Base-by-base conservation (phyloP, 2,888 invertebrate species). In the Thelaira solivaga region DNA sequence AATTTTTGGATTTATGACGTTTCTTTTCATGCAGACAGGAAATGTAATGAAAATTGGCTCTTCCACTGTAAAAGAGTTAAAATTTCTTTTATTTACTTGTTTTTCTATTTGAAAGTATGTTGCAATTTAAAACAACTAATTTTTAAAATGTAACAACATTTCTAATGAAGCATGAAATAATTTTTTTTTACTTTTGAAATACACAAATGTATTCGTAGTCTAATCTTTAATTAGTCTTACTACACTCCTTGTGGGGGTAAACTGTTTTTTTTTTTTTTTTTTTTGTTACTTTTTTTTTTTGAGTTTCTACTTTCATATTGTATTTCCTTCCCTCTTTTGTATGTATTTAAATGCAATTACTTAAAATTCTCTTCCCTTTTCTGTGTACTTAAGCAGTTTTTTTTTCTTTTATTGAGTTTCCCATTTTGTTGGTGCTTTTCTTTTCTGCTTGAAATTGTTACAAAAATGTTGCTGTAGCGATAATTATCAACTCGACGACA, bases 401-500 rank as follows among this genome's bases (percentile, higher is more conserved):
- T 24, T 11, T 16, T 22, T 59, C 51, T 36, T 61, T 47, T 10
- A 45, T 59, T 59, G 45, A 31, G 55, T 22, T 68, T 39, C 43
- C 22, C 53, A 13, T 18, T 34, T 31, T 24, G 18, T n/a, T n/a
- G n/a, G n/a, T 10, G 0, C 22, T 26, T 41, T 18, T n/a, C 43
- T 20, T 18, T 57, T n/a, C 29, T 29, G 7, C 11, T 16, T 47
- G 36, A 24, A 24, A 69, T 31, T 4, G 22, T 55, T 11, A 24
- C 43, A 31, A 31, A 51, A 65, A 55, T 61, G 36, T 65, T 24
- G 45, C 59, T 51, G 64, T 69, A 64, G 74, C 65, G 69, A 78
- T 78, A 78, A 78, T 78, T 78, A 74, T 71, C 78, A 78, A 78
- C 74, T 71, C 71, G 69, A 78, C 34, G 78, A 74, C 74, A 78